A percentile compares a stretch with the other conserved stretches of the same genome.
Evolutionary conservation across 2,113 vertebrate species (phyloP).

Genomic region (Astatoreochromis straeleni): DNA sequence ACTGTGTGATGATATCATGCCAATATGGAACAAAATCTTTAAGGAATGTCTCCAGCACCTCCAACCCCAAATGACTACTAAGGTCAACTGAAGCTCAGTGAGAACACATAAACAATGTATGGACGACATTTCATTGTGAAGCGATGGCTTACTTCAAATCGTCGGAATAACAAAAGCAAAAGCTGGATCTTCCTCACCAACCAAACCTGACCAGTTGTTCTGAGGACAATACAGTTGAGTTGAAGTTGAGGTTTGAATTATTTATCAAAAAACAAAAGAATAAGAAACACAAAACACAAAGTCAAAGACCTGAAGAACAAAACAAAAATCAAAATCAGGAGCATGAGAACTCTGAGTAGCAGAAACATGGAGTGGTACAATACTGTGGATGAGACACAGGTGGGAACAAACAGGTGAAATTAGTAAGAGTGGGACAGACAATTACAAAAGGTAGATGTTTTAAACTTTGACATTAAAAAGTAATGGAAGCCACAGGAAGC

Average conservation of each 20-base stretch:
- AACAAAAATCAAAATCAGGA: neutral
- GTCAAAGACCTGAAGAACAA: neutral
- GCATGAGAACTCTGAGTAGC: neutral
- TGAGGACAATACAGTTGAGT: neutral
- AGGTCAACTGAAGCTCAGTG: neutral
- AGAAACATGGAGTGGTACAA: neutral
- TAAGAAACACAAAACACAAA: neutral
- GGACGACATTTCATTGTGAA: accelerated
- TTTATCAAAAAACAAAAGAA: neutral
- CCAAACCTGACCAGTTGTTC: neutral
- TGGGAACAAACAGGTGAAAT: neutral
- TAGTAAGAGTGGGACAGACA: neutral
- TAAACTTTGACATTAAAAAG: neutral
- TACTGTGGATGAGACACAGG: neutral
- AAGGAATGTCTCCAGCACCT: neutral
- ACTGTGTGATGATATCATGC: neutral
- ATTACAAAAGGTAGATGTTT: neutral
- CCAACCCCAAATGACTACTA: accelerated
- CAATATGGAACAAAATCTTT: neutral
- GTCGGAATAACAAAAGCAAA: neutral
- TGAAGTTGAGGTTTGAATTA: neutral
- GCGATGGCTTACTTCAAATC: neutral
- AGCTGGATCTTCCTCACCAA: neutral
- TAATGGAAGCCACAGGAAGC: neutral
- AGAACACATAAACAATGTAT: neutral